These are phyloP conservation scores for Poeciliopsis presidionis DNA, from an alignment of 2,797 vertebrate genomes.

Conservation along the genomic window DNA sequence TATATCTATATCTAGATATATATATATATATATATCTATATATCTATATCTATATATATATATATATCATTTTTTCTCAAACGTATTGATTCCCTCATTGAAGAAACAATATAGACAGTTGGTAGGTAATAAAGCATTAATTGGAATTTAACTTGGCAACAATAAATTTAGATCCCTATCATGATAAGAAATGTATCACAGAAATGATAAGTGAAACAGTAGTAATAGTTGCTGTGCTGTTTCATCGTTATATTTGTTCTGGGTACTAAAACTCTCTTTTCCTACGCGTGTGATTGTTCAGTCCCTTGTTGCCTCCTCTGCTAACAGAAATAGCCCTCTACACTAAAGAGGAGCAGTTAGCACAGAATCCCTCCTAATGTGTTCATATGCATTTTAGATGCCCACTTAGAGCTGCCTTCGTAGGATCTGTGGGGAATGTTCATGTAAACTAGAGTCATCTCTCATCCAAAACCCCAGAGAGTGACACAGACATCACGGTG, in stretches of 20 bases:
- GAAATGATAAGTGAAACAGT: no score
- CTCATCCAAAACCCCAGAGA: conserved; percentile 26
- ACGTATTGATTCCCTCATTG: no score
- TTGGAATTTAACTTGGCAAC: no score
- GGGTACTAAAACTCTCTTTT: conserved; percentile 30
- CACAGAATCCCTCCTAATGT: conserved; percentile 43
- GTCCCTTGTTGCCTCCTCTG: conserved; percentile 51
- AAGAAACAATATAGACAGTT: no score
- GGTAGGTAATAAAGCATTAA: no score
- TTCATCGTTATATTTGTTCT: conserved; percentile 21
- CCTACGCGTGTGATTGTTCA: conserved; percentile 26
- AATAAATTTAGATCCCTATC: no score
- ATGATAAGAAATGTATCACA: no score
- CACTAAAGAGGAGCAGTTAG: conserved; percentile 42
- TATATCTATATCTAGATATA: no score
- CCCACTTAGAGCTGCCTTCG: conserved; percentile 51
- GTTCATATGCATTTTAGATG: conserved; percentile 54
- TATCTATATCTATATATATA: no score
- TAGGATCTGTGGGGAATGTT: neutral
- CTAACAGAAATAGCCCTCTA: conserved; percentile 60
- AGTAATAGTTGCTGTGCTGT: conserved; percentile 8
- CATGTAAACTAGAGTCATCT: conserved; percentile 38
- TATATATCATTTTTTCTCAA: no score
- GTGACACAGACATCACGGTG: conserved; percentile 6
- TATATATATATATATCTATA: no score